These are phyloP conservation scores for Clavelina lepadiformis DNA, from an alignment of 23 tunicate species.

Conservation along the genomic window DNA sequence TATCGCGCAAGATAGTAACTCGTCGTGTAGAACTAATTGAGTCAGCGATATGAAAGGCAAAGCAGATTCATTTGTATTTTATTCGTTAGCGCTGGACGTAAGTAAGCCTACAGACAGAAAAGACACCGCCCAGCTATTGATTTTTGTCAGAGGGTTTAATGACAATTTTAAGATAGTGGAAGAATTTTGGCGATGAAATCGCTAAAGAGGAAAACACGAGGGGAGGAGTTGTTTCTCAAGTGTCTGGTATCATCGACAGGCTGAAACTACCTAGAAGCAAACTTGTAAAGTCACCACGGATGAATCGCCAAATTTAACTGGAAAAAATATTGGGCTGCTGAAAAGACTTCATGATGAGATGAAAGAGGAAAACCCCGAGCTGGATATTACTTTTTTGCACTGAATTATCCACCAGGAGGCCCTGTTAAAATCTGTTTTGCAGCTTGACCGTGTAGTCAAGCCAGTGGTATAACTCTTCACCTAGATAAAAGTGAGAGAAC, in stretches of 20 bases:
- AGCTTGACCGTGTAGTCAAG: conserved; percentile 8
- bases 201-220: conserved; percentile 9
- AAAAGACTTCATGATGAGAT: conserved; percentile 11
- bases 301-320: conserved; percentile 21
- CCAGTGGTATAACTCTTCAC: conserved; percentile 17
- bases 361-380: conserved; percentile 20
- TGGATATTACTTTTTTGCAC: conserved; percentile 17
- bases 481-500: conserved; percentile 5
- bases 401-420: conserved; percentile 24
- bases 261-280: conserved; percentile 7
- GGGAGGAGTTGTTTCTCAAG: conserved; percentile 14
- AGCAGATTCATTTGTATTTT: too few relatives aligned
- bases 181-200: conserved; percentile 17
- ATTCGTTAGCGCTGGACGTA: too few relatives aligned
- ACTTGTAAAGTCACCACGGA: conserved; percentile 20
- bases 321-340: conserved; percentile 23
- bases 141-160: too few relatives aligned
- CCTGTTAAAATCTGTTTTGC: conserved; percentile 21
- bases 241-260: conserved; percentile 10
- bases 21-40: too few relatives aligned
- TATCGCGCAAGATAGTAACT: too few relatives aligned
- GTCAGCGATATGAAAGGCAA: too few relatives aligned
- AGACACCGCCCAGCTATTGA: too few relatives aligned
- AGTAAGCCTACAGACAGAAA: too few relatives aligned
- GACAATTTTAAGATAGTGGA: conserved; percentile 8